Evolutionary conservation across 2,113 vertebrate species (phyloP), one percentile per base, ranked within the genome.

Genomic region (Lamprotornis superbus): DNA sequence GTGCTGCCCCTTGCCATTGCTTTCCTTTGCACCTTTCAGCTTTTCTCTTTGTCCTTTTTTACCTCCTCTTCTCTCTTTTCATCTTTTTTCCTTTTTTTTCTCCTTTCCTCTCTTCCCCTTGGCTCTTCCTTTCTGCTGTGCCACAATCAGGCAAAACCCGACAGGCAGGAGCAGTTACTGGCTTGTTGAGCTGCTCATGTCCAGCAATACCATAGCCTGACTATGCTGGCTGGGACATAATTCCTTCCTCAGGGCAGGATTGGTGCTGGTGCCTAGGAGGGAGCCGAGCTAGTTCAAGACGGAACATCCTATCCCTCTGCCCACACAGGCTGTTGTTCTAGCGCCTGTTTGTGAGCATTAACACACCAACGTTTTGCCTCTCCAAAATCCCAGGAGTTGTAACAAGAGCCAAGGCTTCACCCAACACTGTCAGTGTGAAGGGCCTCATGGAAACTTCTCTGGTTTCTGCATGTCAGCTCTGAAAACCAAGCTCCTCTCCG

Each of bases 341-440:
- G 18, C 0, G 7, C 87, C 63, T 50, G 30, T 39, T 59, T 30
- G 27, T 1, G 50, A 68, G 79, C 61, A 87, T 93, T 93, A 89
- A 44, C 69, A n/a, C 23, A 0, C 70, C 22, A 12, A 0, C 1
- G n/a, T 39, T 75, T 44, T 57, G 55, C 23, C 15, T 28, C 77
- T 83, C 59, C 42, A 7, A 89, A 92, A 87, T 91, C 59, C 89
- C 61, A 63, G 71, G 63, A 12, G 60, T 14, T 74, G 95, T 86
- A 96, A 94, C 44, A 37, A 24, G 94, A 93, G 46, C 83, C 73
- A 68, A 13, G 19, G 24, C 59, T 86, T 92, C 31, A 83, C 37
- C 47, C 79, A 39, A 4, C 17, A 1, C 83, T 33, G 67, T 21
- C 2, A 4, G 46, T 44, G 71, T 33, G 67, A 86, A 76, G 42